Conservation (phyloP, 1,140 invertebrate species). For the Rhagoletis zephyria region DNA sequence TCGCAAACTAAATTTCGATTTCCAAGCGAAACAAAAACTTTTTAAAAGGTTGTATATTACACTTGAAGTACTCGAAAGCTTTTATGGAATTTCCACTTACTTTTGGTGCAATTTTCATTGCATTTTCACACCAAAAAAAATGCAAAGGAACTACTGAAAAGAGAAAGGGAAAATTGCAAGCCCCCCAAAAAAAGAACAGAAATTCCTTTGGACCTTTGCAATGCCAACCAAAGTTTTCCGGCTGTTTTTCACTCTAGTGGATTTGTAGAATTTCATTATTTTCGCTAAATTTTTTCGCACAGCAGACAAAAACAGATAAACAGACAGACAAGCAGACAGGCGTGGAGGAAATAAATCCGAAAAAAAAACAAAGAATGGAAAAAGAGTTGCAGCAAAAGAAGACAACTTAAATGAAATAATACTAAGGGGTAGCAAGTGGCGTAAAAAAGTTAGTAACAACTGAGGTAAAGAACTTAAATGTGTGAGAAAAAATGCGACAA, state of each 20-base stretch:
- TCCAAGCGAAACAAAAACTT: conserved; percentile 4
- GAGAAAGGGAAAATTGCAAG: neutral
- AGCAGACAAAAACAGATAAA: conserved; percentile 52
- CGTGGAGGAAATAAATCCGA: neutral
- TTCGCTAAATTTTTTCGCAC: conserved; percentile 51
- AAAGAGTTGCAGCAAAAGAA: neutral
- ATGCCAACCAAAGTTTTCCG: conserved; percentile 52
- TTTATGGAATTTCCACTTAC: conserved; percentile 46
- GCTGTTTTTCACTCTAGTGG: conserved; percentile 50
- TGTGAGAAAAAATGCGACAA: conserved; percentile 27
- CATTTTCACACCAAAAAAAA: conserved; percentile 51
- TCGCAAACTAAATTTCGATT: conserved; percentile 36
- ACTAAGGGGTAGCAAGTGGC: neutral
- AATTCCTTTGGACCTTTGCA: conserved; percentile 46
- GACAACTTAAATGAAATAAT: conserved; percentile 28
- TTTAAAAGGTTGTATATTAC: conserved; percentile 44
- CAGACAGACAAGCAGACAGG: conserved; percentile 34
- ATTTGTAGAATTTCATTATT: conserved; percentile 53
- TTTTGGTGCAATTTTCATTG: conserved; percentile 40
- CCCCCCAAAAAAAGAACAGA: neutral
- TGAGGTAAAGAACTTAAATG: conserved; percentile 15
- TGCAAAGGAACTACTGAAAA: neutral
- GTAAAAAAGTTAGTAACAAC: neutral
- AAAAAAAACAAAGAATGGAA: neutral
- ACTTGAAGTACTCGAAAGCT: conserved; percentile 49